These are phyloP conservation scores for Microctenopoma lineatum DNA, from an alignment of 2,797 vertebrate genomes.

Conservation along the genomic window DNA sequence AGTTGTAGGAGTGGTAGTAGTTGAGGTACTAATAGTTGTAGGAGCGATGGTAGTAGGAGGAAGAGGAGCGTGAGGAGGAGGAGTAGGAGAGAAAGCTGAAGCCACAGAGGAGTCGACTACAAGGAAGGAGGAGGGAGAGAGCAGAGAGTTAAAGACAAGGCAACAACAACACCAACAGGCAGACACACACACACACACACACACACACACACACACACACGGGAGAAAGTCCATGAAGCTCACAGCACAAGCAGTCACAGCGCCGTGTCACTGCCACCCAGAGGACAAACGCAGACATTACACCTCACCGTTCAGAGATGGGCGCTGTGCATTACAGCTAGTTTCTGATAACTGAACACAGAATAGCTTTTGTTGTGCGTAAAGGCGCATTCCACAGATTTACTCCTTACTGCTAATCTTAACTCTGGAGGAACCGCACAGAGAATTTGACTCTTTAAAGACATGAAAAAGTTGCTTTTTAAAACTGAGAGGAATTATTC, in stretches of 20 bases:
- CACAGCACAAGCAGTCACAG: background rate
- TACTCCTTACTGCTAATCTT: background rate
- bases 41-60: conserved; percentile 79
- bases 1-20: conserved; percentile 65
- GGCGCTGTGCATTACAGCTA: too few species aligned
- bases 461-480: too few species aligned
- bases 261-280: conserved; percentile 52
- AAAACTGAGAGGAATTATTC: too few species aligned
- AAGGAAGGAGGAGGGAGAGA: conserved; percentile 81
- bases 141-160: conserved; percentile 76
- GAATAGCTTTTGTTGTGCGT: background rate
- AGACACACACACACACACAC: conserved; percentile 36
- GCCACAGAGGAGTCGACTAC: conserved; percentile 80
- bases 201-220: background rate
- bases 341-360: background rate
- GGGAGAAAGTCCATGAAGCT: conserved; percentile 8
- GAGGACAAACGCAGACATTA: conserved; percentile 42
- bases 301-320: background rate
- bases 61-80: conserved; percentile 70
- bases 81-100: conserved; percentile 80
- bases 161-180: conserved; percentile 44
- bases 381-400: background rate
- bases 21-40: conserved; percentile 79
- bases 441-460: too few species aligned
- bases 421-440: too few species aligned